Evolutionary conservation across 2,113 vertebrate genomes (phyloP), one percentile per base, ranked within the genome.

Genomic region (Oreochromis tanganicae): DNA sequence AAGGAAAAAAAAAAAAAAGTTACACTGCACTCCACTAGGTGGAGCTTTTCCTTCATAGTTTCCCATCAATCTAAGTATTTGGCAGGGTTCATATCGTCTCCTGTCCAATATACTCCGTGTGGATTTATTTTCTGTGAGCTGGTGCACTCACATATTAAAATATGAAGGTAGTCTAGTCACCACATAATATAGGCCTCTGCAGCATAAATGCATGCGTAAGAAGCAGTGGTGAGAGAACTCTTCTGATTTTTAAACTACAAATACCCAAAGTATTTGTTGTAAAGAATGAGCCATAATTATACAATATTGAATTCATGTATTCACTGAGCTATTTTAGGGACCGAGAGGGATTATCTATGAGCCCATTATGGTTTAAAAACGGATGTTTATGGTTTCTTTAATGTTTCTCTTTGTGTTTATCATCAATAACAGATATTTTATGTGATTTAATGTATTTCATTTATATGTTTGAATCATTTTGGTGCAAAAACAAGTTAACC

Each of bases 11-110:
- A n/a, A n/a, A 71, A 56, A 13, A 10, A 12, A 17, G 56, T 79
- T 16, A 8, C 61, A 56, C 29, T 46, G 14, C 9, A 0, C 13
- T 83, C 94, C 95, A 87, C 43, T 68, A 94, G 95, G 80, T 86
- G 95, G 94, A 61, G 27, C 83, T 32, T 90, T 87, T 87, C 63
- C 78, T 87, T 91, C 73, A 90, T 80, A 82, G 50, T 85, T 86
- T 83, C 17, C 27, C 43, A 63, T 87, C 61, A 55, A 36, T 61
- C 46, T 24, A 9, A 3, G 17, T 34, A 43, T 56, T 87, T 92
- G 85, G 59, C 79, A 68, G 71, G 4, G 19, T 82, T 21, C 32
- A 59, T 9, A 38, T 79, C 34, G 66, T 41, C 9, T 9, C 8
- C 32, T 88, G 52, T 81, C 21, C 59, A 59, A 61, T 68, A 54